Evolutionary conservation across 2,888 invertebrate genomes (phyloP), one percentile per base, ranked within the genome.

Genomic region (Erynnis tages): DNA sequence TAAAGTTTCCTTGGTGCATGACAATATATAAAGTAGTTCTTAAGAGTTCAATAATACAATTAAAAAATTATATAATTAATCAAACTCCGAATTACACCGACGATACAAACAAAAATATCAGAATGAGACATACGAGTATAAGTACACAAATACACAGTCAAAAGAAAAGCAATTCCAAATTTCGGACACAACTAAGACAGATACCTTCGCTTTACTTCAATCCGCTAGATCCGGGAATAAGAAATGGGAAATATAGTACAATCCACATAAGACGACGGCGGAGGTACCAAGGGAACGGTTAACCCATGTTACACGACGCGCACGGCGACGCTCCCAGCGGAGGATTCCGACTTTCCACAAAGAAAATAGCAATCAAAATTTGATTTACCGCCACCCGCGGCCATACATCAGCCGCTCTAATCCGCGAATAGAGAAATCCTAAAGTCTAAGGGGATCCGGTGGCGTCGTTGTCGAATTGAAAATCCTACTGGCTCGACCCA

Each of bases 311-410:
- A 79, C 79, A 70, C 69, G 75, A 68, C 72, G 72, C 73, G 60
- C 61, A n/a, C n/a, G 57, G 34, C 41, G 50, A 54, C 40, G 46
- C 56, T 73, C 84, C 82, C 80, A 69, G 57, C 69, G 79, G 82
- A 81, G 70, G 73, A 78, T 71, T 74, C 79, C 81, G 79, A 82
- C 77, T 84, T 84, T 85, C 82, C 75, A 86, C 86, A 87, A 86
- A 87, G 87, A 87, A 88, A 88, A 87, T 86, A 81, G 76, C 89
- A 89, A 89, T 89, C 88, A 86, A 88, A 88, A 89, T 89, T 89
- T 88, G 88, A 88, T 89, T 89, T 89, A 89, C 89, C 80, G 87
- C 85, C 83, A 79, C 87, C 84, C 82, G 79, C 79, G 82, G 86
- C 86, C 78, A 75, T 84, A 86, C 83, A 85, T 83, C 85, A 85